phyloP scores from a whole-genome alignment of 2,888 invertebrate species.

The Rhagonycha lutea region DNA sequence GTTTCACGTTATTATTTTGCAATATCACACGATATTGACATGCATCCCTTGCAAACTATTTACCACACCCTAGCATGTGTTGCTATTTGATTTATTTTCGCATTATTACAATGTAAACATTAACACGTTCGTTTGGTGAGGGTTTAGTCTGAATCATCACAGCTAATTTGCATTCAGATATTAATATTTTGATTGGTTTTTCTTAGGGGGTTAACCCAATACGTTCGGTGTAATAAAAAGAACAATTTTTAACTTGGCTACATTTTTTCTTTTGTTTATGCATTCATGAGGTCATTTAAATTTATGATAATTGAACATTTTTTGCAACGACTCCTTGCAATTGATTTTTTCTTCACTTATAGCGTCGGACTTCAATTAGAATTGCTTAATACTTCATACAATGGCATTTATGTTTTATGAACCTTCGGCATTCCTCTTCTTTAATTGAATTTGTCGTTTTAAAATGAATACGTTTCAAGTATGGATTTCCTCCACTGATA shows the following conservation, averaged over 20 bases:
- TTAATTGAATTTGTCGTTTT: neutral
- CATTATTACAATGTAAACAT: conserved; percentile 18
- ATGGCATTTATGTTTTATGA: neutral
- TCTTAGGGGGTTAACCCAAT: neutral
- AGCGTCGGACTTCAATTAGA: neutral
- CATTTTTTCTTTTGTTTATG: neutral
- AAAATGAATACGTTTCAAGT: neutral
- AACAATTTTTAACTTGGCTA: neutral
- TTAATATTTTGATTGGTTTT: conserved; percentile 19
- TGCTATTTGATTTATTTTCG: conserved; percentile 22
- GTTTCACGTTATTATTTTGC: neutral
- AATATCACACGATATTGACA: neutral
- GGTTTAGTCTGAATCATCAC: conserved; percentile 14
- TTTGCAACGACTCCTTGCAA: neutral
- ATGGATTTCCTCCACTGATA: too few relatives aligned
- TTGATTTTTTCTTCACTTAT: neutral
- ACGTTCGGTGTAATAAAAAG: neutral
- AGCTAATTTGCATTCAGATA: conserved; percentile 18
- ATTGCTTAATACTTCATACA: neutral
- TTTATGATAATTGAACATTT: neutral
- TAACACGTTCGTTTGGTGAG: conserved; percentile 3
- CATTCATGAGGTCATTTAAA: neutral
- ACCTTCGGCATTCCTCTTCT: neutral
- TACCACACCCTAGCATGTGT: conserved; percentile 22
- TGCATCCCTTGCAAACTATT: conserved; percentile 1